Evolutionary conservation across 2,888 invertebrate species (phyloP).

Genomic region (Calameuta idolon): DNA sequence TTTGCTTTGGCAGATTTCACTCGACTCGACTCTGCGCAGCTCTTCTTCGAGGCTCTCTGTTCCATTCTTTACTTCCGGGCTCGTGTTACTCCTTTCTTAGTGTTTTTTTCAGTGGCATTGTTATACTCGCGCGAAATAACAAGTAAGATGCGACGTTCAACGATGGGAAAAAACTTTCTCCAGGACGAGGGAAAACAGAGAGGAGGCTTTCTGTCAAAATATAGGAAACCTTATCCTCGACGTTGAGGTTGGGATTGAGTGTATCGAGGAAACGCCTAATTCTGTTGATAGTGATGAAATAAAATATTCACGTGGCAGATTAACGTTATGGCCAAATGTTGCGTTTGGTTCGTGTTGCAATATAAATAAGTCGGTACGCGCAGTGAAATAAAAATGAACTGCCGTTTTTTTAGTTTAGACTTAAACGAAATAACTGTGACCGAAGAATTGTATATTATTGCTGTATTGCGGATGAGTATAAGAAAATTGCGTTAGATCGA

Average conservation of each 20-base stretch:
- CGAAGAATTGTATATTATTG: neutral
- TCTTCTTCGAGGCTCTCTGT: neutral
- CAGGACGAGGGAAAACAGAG: neutral
- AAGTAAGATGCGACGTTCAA: neutral
- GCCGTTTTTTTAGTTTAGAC: neutral
- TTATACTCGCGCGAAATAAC: neutral
- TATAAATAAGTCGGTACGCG: neutral
- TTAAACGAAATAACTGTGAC: neutral
- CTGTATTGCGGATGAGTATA: neutral
- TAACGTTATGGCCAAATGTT: neutral
- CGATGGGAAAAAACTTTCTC: neutral
- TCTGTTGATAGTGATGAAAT: neutral
- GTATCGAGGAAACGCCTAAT: neutral
- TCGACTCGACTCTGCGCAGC: neutral
- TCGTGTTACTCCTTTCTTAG: neutral
- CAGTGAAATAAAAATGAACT: neutral
- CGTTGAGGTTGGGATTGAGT: neutral
- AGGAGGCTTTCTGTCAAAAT: neutral
- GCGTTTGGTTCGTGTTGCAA: neutral
- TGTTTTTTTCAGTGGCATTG: neutral
- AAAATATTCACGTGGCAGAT: neutral
- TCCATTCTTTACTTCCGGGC: neutral
- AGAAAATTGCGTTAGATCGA: neutral
- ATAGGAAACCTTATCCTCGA: neutral
- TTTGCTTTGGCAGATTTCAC: neutral